Conservation (phyloP, 2,113 vertebrate genomes). For the Scophthalmus maximus region DNA sequence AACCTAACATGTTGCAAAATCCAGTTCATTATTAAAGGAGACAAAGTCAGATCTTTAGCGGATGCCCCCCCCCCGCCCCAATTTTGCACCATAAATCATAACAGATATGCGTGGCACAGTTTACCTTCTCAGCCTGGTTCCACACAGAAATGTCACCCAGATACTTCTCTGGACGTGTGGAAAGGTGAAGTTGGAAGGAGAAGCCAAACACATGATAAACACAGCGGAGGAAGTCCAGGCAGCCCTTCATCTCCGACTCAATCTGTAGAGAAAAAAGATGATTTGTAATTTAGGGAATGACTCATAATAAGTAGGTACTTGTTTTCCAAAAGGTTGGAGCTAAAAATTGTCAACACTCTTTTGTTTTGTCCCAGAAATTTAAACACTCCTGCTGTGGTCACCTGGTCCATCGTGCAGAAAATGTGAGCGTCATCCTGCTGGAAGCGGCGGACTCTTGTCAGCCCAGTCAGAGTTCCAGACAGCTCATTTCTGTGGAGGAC, state of each 20-base stretch:
- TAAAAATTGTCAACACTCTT: background rate
- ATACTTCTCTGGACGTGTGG: conserved; percentile 92
- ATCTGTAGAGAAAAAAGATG: conserved; percentile 82
- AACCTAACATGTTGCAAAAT: background rate
- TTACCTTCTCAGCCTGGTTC: conserved; percentile 93
- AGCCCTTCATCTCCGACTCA: conserved; percentile 91
- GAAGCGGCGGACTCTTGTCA: conserved; percentile 92
- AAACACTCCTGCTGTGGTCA: conserved; percentile 53
- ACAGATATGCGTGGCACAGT: background rate
- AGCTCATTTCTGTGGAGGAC: conserved; percentile 95
- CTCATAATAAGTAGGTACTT: conserved; percentile 2
- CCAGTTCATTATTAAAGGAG: background rate
- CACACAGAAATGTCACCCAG: conserved; percentile 90
- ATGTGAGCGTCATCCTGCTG: conserved; percentile 98
- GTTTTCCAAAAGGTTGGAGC: conserved; percentile 12
- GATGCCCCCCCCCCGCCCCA: too few relatives aligned
- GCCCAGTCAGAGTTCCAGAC: conserved; percentile 89
- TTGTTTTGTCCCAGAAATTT: background rate
- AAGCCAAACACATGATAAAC: conserved; percentile 93
- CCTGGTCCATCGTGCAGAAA: conserved; percentile 95
- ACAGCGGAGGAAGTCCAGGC: conserved; percentile 91
- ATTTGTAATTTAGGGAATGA: background rate
- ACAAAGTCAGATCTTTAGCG: background rate
- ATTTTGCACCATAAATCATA: background rate
- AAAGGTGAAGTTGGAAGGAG: conserved; percentile 93